Base-by-base conservation (phyloP, 2,888 invertebrate species). In the Rhopalosiphum nymphaeae region DNA sequence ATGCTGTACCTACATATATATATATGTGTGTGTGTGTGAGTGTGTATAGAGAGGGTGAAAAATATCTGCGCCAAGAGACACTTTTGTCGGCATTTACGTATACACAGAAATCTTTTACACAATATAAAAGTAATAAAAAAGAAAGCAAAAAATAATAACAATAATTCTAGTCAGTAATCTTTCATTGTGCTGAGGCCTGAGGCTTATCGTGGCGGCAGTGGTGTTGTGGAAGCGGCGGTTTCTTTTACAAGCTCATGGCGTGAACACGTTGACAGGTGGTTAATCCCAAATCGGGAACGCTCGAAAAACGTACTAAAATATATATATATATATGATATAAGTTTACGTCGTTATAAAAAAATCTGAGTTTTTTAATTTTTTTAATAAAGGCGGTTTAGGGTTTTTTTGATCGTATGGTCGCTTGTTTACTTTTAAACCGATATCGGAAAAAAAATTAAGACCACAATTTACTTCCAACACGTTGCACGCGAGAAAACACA, bases 1-100 rank as follows among this genome's bases (percentile, higher is more conserved):
- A 86, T 46, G 57, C 44, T 46, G 57, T 61, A 46, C 61, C 26
- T 84, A 91, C 10, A 56, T 21, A 46, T 61, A 84, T 91, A 49
- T 61, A 25, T 42, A 10, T 91, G 53, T 49, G 78, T 42, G 26
- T 84, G 78, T 91, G 29, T 85, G 46, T 46, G 46, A 3, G 67
- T 36, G 46, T 61, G 7, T 61, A n/a, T 1, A 86, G 92, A 87
- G 92, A 87, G 92, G 92, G 87, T 92, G 92, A 92, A 92, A 92
- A 92, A 92, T 92, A 87, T 67, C 61, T 87, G 10, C 36, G 87
- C 87, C 42, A 93, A 85, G 93, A 93, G 93, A 93, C 93, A 89
- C 93, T 93, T 93, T 93, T 93, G 93, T 93, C 93, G 93, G 93
- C 93, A 57, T 87, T 87, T 87, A 67, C 92, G 49, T 91, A 86